Base-by-base conservation (phyloP, 2,113 vertebrate species). In the Willisornis vidua region DNA sequence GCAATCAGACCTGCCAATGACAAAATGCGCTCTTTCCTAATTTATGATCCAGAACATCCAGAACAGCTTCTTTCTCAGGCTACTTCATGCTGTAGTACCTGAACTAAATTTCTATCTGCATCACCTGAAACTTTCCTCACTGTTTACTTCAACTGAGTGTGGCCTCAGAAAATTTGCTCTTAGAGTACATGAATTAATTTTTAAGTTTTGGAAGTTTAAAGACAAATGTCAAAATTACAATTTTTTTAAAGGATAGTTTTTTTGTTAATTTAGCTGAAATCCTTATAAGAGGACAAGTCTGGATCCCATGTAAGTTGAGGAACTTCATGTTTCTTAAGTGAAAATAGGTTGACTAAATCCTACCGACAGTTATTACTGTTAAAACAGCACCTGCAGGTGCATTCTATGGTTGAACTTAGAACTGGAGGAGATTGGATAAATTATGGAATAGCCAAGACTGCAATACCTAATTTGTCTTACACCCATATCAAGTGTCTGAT, bases 51-150 rank as follows among this genome's bases (percentile, higher is more conserved):
- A 85, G 39, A 39, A 39, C 39, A 39, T 11, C 39, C 39, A 39
- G 39, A 90, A 10, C 16, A 68, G 5, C 7, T 55, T 6, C 19
- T 81, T 68, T 65, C 35, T 63, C 39, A 83, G 25, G 48, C 26
- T 66, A 23, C 28, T 14, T 66, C 2, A 0, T 10, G 6, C 33
- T 45, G 6, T 19, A 45, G 31, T 33, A 39, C 7, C n/a, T 33
- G 20, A 72, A 63, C 45, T 72, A 62, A 72, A 83, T 22, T 24
- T 41, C 41, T 83, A 10, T 41, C 35, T 87, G 6, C 5, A 26
- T n/a, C 39, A 41, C 12, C 20, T 72, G 39, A 39, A 67, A 72
- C 8, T 49, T 84, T n/a, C 10, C 5, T 35, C 54, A 4, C 12
- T 52, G 9, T 58, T 73, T 18, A 8, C 7, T 59, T 62, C 12